Evolutionary conservation across 2,888 invertebrate species (phyloP), one percentile per base, ranked within the genome.

Genomic region (Chaetoderma sp.): DNA sequence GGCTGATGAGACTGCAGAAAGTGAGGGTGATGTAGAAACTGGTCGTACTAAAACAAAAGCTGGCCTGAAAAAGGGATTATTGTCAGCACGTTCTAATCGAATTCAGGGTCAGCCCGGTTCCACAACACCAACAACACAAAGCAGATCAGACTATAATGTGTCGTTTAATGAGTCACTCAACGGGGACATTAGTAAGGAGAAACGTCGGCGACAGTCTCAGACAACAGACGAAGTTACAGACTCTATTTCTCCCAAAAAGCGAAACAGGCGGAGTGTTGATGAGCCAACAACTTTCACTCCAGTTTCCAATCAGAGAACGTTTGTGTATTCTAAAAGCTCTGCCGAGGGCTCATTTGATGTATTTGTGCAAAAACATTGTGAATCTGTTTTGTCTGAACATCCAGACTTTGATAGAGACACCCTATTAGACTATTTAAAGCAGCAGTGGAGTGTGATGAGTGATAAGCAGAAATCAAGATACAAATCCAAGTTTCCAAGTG

Each of bases 381-480:
- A 80, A 18, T 70, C 70, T 57, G 78, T 83, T 18, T 63, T 74
- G n/a, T 70, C 70, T 25, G 81, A 83, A 45, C 82, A 86, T 65
- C 83, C 86, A 5, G 79, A 78, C 6, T 81, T 78, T 64, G 75
- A 74, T 25, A 80, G 80, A 6, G 73, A 72, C 1, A 73, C 73
- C 60, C 67, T 86, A 6, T 70, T 76, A 21, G 77, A 80, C 56
- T 75, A 74, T 49, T 72, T 83, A 44, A 63, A 77, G 49, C 77
- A 78, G 58, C 78, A 82, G 62, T 84, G 84, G 84, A 74, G 74
- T 55, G 68, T 77, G 65, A 78, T 83, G 79, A 76, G 74, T 36
- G 73, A 77, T 18, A 78, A 79, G 52, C 78, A 83, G 68, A 80
- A 78, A 56, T 68, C 77, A 0, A 64, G 79, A 36, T 83, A 81